Percentiles rank a stretch among this genome's conserved stretches.
phyloP scores from a whole-genome alignment of 2,113 vertebrate species.

The Ptychochromis oligacanthus region DNA sequence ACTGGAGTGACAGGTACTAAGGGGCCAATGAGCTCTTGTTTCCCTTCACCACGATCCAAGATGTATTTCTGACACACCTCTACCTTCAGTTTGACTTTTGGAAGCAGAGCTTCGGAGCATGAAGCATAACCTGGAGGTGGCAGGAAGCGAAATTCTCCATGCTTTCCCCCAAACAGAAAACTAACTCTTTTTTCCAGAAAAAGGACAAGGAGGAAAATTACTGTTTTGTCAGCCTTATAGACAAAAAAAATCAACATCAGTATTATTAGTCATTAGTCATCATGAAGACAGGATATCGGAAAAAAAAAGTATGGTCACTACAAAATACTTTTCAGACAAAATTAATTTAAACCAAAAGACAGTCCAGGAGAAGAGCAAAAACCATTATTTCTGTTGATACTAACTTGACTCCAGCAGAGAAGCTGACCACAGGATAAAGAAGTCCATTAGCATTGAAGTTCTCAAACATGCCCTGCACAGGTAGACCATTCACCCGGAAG shows the following conservation, averaged over 20 bases:
- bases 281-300: not conserved
- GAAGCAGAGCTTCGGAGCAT: slow-evolving; percentile 90
- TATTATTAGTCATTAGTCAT: not conserved
- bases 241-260: not conserved
- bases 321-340: not conserved
- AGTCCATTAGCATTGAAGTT: slow-evolving; percentile 90
- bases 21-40: slow-evolving; percentile 87
- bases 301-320: not conserved
- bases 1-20: slow-evolving; percentile 83
- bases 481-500: slow-evolving; percentile 94
- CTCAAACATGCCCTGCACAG: slow-evolving; percentile 97
- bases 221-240: not conserved
- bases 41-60: slow-evolving; percentile 75
- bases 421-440: slow-evolving; percentile 93
- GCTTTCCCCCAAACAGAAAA: slow-evolving; percentile 90
- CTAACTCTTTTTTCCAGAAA: slow-evolving; percentile 79
- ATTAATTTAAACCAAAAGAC: not conserved
- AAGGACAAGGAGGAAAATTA: not conserved
- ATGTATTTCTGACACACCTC: slow-evolving; percentile 89
- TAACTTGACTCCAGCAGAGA: slow-evolving; percentile 94
- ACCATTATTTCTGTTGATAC: slow-evolving; percentile 31
- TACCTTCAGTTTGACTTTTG: slow-evolving; percentile 87
- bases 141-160: slow-evolving; percentile 94
- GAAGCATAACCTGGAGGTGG: slow-evolving; percentile 91
- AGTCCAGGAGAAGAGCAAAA: not conserved